Evolutionary conservation across 2,797 vertebrate genomes (phyloP).

Genomic region (Paramormyrops hopkinsi): DNA sequence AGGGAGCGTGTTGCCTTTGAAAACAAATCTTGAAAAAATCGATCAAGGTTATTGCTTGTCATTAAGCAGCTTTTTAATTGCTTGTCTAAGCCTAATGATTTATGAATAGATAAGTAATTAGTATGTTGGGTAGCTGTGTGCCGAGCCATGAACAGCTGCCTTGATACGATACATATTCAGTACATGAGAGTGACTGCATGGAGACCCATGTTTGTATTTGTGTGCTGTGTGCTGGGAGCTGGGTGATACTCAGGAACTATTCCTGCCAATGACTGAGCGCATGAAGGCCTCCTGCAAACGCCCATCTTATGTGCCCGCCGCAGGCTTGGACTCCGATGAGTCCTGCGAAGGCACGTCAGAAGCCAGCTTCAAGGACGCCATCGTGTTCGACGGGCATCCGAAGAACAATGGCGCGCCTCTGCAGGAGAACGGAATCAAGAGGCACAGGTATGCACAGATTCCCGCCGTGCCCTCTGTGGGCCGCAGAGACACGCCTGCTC

Average conservation of each 20-base stretch:
- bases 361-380: slow-evolving; percentile 73
- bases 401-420: slow-evolving; percentile 65
- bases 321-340: slow-evolving; percentile 93
- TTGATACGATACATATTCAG: neutral
- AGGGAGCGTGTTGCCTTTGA: neutral
- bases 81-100: neutral
- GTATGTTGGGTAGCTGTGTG: neutral
- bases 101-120: slow-evolving; percentile 17
- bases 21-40: slow-evolving; percentile 5
- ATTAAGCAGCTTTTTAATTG: slow-evolving; percentile 7
- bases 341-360: slow-evolving; percentile 86
- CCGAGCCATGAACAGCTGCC: neutral
- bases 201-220: neutral
- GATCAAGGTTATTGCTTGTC: neutral
- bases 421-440: slow-evolving; percentile 86
- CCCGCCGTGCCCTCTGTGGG: slow-evolving; percentile 17
- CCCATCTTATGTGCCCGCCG: neutral
- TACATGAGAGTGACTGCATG: neutral
- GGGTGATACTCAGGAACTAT: neutral
- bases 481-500: neutral
- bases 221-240: neutral
- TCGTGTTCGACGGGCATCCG: slow-evolving; percentile 59
- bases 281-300: neutral
- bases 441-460: slow-evolving; percentile 70
- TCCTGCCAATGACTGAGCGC: neutral